phyloP scores from a whole-genome alignment of 2,113 vertebrate species.

The Pterophyllum scalare region DNA sequence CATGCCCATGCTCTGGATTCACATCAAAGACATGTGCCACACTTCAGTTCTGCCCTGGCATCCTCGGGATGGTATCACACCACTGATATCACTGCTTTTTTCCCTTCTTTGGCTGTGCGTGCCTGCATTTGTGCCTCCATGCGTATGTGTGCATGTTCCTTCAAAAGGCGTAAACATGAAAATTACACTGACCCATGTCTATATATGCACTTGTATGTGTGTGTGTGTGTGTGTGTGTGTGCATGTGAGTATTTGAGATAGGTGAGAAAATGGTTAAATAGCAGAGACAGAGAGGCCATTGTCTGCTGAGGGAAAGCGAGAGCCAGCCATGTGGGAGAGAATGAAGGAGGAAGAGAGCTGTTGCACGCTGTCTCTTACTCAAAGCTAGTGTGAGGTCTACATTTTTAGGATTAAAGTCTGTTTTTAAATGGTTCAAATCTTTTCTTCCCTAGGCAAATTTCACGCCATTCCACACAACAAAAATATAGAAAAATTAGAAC shows the following conservation, averaged over 20 bases:
- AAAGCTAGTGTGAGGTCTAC: not conserved
- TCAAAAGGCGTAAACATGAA: slow-evolving; percentile 4
- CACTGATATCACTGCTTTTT: slow-evolving; percentile 35
- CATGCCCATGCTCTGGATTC: slow-evolving; percentile 75
- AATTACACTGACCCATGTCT: slow-evolving; percentile 10
- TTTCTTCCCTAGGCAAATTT: not conserved
- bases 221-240: slow-evolving; percentile 18
- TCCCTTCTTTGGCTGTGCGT: slow-evolving; percentile 21
- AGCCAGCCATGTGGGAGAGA: slow-evolving; percentile 57
- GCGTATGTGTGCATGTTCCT: not conserved
- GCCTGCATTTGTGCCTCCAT: slow-evolving; percentile 6
- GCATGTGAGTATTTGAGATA: slow-evolving; percentile 51
- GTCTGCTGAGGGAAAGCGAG: slow-evolving; percentile 53
- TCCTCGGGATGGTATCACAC: slow-evolving; percentile 70
- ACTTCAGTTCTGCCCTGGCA: slow-evolving; percentile 66
- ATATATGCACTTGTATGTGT: not conserved
- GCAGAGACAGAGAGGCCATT: slow-evolving; percentile 60
- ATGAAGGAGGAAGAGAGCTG: slow-evolving; percentile 32
- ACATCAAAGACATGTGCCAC: slow-evolving; percentile 75
- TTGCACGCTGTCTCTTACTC: slow-evolving; percentile 15
- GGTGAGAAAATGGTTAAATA: slow-evolving; percentile 62
- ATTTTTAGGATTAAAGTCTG: slow-evolving; percentile 12
- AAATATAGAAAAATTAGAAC: not conserved
- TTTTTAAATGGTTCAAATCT: slow-evolving; percentile 13
- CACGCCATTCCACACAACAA: not conserved